Percentiles rank a stretch among this genome's conserved stretches.
These are phyloP conservation scores for Orchesella flavescens DNA, from an alignment of 2,888 invertebrate genomes.

Conservation along the genomic window DNA sequence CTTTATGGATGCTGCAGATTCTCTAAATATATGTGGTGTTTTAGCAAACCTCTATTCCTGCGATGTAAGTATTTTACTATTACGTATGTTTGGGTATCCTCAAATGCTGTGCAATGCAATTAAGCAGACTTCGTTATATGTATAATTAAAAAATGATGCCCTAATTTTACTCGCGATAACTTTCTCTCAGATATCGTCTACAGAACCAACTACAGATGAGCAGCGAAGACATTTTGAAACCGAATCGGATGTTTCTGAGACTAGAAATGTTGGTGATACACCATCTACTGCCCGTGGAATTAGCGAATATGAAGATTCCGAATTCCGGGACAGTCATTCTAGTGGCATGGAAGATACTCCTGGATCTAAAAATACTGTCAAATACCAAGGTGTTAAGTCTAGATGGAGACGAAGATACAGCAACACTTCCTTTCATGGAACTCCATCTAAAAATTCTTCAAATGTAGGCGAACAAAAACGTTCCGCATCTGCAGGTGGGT, in stretches of 20 bases:
- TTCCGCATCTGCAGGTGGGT: conserved; percentile 49
- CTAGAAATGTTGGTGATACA: background rate
- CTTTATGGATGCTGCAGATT: conserved; percentile 70
- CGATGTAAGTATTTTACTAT: conserved; percentile 36
- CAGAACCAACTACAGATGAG: background rate
- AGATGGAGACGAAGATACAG: conserved; percentile 52
- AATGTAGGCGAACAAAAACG: conserved; percentile 32
- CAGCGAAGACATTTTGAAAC: background rate
- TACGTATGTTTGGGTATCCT: too few relatives aligned
- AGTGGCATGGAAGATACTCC: background rate
- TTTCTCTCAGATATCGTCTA: conserved; percentile 21
- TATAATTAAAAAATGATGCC: background rate
- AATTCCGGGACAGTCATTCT: background rate
- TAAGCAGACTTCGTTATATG: background rate
- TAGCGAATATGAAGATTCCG: background rate
- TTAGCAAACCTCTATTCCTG: conserved; percentile 41
- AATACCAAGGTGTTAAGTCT: conserved; percentile 47
- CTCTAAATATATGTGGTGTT: conserved; percentile 67
- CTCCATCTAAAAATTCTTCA: conserved; percentile 4
- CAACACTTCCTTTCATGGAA: conserved; percentile 44
- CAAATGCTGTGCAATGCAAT: background rate
- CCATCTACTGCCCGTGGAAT: background rate
- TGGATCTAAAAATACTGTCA: conserved; percentile 32
- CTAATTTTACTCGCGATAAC: background rate
- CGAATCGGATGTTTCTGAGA: background rate